A percentile compares a stretch with the other conserved stretches of the same genome.
These are phyloP conservation scores for Glareola pratincola DNA, from an alignment of 2,113 vertebrate genomes.

Conservation along the genomic window DNA sequence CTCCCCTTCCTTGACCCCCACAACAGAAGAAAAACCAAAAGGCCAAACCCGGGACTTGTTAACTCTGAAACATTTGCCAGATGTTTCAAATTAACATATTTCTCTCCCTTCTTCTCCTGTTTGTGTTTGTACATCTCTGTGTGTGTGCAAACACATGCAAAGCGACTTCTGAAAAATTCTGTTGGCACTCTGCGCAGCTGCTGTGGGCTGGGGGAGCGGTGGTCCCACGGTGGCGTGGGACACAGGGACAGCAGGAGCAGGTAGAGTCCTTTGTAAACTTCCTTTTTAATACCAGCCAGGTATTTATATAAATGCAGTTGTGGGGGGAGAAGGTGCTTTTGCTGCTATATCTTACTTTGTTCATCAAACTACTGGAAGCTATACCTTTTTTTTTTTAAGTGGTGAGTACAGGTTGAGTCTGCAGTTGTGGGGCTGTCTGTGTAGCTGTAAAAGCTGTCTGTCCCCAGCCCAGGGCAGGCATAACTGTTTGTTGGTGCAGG, in stretches of 20 bases:
- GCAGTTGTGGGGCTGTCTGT: not conserved
- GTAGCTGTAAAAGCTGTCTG: not conserved
- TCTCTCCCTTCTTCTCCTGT: slow-evolving; percentile 23
- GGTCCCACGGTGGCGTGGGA: not conserved
- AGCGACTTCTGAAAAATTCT: slow-evolving; percentile 6
- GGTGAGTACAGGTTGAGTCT: not conserved
- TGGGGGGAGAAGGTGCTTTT: not conserved
- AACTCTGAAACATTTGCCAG: slow-evolving; percentile 38
- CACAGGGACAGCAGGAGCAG: not conserved
- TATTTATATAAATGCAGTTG: not conserved
- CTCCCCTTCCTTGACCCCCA: not conserved
- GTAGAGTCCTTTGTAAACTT: not conserved
- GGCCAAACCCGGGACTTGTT: slow-evolving; percentile 6
- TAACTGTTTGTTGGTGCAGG: not conserved
- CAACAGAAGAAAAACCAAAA: not conserved
- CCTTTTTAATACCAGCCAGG: not conserved
- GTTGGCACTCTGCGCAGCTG: not conserved
- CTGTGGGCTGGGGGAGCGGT: not conserved
- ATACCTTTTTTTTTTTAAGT: no score
- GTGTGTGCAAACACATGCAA: slow-evolving; percentile 29
- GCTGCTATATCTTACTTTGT: not conserved
- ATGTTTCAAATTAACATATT: slow-evolving; percentile 61
- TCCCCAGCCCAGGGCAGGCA: not conserved
- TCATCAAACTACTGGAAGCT: not conserved
- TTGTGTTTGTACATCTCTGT: slow-evolving; percentile 38